phyloP scores from a whole-genome alignment of 2,113 vertebrate genomes.

The Casuarius casuarius region DNA sequence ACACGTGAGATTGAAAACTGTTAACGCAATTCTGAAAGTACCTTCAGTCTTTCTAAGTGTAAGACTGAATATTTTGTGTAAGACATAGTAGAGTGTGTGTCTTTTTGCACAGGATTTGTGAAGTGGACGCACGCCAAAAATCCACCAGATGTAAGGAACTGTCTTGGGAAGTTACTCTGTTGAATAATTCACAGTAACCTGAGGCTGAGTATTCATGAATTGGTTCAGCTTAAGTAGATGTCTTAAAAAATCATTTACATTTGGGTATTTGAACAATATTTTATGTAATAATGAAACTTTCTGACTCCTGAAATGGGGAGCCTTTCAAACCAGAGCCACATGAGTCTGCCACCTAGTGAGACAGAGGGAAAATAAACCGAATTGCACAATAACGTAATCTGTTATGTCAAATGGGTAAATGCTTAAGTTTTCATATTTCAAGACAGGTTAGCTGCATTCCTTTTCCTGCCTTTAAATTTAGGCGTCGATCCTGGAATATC shows the following conservation, averaged over 20 bases:
- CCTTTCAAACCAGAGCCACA: neutral
- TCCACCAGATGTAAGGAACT: neutral
- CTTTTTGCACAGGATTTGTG: neutral
- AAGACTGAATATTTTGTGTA: neutral
- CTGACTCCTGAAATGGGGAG: neutral
- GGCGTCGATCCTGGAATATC: neutral
- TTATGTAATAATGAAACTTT: neutral
- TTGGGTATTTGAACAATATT: neutral
- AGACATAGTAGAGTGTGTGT: neutral
- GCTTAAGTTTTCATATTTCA: accelerated
- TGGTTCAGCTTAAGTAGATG: neutral
- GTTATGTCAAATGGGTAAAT: accelerated
- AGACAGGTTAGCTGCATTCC: neutral
- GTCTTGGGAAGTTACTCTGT: neutral
- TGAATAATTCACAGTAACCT: slow-evolving; percentile 31
- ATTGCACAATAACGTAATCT: accelerated
- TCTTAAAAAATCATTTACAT: neutral
- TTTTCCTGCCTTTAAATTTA: neutral
- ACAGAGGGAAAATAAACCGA: neutral
- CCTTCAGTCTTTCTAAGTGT: neutral
- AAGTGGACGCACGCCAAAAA: neutral
- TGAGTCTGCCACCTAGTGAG: slow-evolving; percentile 23
- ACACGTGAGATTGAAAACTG: neutral
- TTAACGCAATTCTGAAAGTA: neutral
- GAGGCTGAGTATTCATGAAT: slow-evolving; percentile 15